Evolutionary conservation across 1,140 invertebrate genomes (phyloP), one percentile per base, ranked within the genome.

Genomic region (Stegodyphus dumicola): DNA sequence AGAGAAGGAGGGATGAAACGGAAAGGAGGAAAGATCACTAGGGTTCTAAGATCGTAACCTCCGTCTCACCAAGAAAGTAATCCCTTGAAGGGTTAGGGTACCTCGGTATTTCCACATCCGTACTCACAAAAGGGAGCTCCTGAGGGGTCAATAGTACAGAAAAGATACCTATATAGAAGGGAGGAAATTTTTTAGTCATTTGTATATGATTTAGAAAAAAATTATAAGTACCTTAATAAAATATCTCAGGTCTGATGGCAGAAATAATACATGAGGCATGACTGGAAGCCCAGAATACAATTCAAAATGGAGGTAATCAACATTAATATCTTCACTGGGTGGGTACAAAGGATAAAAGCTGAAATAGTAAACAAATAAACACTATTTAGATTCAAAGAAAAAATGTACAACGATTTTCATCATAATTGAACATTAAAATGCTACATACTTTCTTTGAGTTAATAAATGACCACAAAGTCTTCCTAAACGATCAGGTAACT

Each of bases 201-300:
- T 11, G 56, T 60, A 60, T 60, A 33, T 33, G 33, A 33, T 33
- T 60, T 60, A 60, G 56, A 60, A 60, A 60, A 60, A 10, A 10
- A 60, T 10, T 60, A 10, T 5, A 60, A 10, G 56, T 60, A 94
- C 94, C 92, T 95, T 96, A 67, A 95, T 92, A 90, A 97, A 98
- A 89, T 94, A 93, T 90, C 94, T 92, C 78, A 97, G 93, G 89
- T 95, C 94, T 10, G 96, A 97, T 5, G 96, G 96, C 87, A 96
- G 89, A 67, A 98, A 90, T 2, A 98, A 90, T 9, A 98, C 87
- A 89, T 98, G 95, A 2, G 96, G 96, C 71, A 93, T 93, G 73
- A 92, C 90, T 13, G 94, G 91, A 80, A 96, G 91, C 77, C 93
- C 92, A 11, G 93, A 93, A 89, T 94, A 92, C 87, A 93, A 92